phyloP scores from a whole-genome alignment of 2,797 vertebrate genomes.

The Fistularia commersonii region DNA sequence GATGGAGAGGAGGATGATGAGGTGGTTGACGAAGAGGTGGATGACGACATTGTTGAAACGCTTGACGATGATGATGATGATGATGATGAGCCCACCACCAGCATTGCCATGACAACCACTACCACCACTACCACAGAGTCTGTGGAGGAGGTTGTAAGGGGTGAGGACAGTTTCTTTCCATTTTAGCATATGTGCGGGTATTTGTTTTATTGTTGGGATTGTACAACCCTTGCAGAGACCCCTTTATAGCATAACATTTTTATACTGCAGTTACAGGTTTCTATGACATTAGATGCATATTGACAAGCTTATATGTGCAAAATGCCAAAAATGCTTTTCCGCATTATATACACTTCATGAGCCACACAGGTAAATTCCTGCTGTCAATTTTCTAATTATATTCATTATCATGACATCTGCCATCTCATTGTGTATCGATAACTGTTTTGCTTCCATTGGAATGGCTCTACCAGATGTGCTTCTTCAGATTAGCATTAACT shows the following conservation, averaged over 20 bases:
- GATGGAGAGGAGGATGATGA: slow-evolving; percentile 80
- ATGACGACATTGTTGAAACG: slow-evolving; percentile 74
- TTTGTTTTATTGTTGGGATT: too few relatives aligned
- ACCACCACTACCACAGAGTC: slow-evolving; percentile 92
- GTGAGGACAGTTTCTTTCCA: slow-evolving; percentile 58
- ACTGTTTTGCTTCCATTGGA: slow-evolving; percentile 24
- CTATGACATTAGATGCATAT: slow-evolving; percentile 15
- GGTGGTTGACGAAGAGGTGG: slow-evolving; percentile 75
- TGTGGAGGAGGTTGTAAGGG: slow-evolving; percentile 94
- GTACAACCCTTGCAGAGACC: too few relatives aligned
- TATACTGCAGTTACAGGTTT: background rate
- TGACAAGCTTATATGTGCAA: background rate
- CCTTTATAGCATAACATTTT: background rate
- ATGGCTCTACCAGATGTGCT: slow-evolving; percentile 4
- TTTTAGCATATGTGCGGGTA: background rate
- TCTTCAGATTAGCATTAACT: slow-evolving; percentile 24
- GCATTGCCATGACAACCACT: slow-evolving; percentile 88
- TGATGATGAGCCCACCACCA: slow-evolving; percentile 83
- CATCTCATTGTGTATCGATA: background rate
- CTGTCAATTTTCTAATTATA: slow-evolving; percentile 42
- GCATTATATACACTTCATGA: slow-evolving; percentile 19
- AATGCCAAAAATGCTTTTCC: slow-evolving; percentile 17
- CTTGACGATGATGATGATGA: slow-evolving; percentile 54
- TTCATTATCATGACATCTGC: slow-evolving; percentile 32
- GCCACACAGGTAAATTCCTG: slow-evolving; percentile 40